Base-by-base conservation (phyloP, 2,888 invertebrate species). In the Acleris literana region DNA sequence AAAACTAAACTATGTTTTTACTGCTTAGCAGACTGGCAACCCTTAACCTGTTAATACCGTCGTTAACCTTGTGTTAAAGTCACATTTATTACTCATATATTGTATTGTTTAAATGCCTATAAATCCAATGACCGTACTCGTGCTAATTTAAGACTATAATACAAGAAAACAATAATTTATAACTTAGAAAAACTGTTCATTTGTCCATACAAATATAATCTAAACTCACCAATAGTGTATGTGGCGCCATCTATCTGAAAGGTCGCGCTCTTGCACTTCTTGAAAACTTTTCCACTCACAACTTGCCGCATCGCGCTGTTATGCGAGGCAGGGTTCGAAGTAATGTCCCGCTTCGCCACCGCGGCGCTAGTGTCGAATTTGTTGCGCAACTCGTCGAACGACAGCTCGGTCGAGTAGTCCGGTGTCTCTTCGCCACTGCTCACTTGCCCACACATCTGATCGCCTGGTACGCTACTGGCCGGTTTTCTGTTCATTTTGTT, bases 211-310 rank as follows among this genome's bases (percentile, higher is more conserved):
- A 51, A 22, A 44, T 48, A 49, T 57, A 46, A 16, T n/a, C 18
- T 20, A 53, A 71, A 90, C 94, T 94, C 92, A 97, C 97, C 97
- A 91, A 97, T 97, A 72, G 96, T 97, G 81, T 97, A 97, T 72
- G 96, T 96, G 73, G 96, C 96, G 83, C 97, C 97, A 90, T 97
- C 97, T 86, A 97, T 94, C 78, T 96, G 96, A 86, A 97, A 97
- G 69, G 97, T 97, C 61, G 97, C 97, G 86, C 97, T 97, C 92
- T 97, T 96, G 93, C 97, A 97, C 88, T 97, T 97, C 93, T 95
- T 95, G 89, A 95, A 95, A 70, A 95, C 85, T 79, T 95, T 94
- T 68, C 93, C 93, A 78, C 92, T 93, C 54, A 93, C 93, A 49
- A 89, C 87, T 72, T 93, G 93, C 17, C 93, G 82, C 44, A 84